A percentile compares a stretch with the other conserved stretches of the same genome.
Conservation (phyloP, 2,113 vertebrate genomes). For the Camelus dromedarius region DNA sequence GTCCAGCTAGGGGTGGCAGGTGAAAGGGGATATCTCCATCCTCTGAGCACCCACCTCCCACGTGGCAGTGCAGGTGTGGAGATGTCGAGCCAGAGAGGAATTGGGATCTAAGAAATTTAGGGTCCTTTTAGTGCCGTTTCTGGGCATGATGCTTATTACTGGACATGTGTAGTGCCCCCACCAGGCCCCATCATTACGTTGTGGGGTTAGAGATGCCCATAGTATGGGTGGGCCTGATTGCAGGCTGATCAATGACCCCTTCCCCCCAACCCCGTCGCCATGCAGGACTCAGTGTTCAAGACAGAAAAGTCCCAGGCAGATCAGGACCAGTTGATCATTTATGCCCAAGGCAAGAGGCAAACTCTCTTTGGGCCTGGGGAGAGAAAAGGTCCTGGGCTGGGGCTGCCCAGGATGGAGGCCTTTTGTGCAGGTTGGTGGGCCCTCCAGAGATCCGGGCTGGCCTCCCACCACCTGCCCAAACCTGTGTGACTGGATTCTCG, state of each 20-base stretch:
- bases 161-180: background rate
- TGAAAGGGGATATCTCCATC: background rate
- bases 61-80: background rate
- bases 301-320: background rate
- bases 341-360: background rate
- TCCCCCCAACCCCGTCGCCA: background rate
- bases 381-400: background rate
- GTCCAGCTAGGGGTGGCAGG: background rate
- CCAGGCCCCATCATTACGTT: accelerated
- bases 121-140: background rate
- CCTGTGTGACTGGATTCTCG: conserved; percentile 78
- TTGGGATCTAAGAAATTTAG: background rate
- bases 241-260: background rate
- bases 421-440: background rate
- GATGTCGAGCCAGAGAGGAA: too few relatives aligned
- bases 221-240: background rate
- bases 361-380: background rate
- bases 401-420: background rate
- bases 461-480: conserved; percentile 64
- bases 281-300: background rate
- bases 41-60: background rate
- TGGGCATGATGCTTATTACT: background rate
- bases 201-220: background rate
- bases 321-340: background rate
- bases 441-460: background rate